Evolutionary conservation across 2,797 vertebrate genomes (phyloP), one percentile per base, ranked within the genome.

Genomic region (Perodicticus potto): DNA sequence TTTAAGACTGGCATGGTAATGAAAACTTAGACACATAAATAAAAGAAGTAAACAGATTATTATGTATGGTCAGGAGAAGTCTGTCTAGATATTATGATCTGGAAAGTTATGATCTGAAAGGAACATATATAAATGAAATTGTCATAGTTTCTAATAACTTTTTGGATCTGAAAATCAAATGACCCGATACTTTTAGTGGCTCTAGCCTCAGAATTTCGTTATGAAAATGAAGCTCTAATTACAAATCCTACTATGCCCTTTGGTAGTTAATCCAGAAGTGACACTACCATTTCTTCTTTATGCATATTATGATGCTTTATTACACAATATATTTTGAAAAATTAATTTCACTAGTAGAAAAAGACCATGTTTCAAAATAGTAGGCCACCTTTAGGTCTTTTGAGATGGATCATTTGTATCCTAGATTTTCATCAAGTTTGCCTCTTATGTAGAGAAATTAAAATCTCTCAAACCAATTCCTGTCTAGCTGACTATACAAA

Each of bases 31-130:
- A 83, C 25, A 53, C 23, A 76, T 82, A 73, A 65, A 78, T 78
- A 73, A 65, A 78, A 96, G 76, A 78, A 49, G 49, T 82, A 96
- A 97, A 97, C 89, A 95, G 93, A 83, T 96, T 90, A 63, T 78
- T 76, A 23, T n/a, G 27, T 90, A 40, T 1, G 70, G 82, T 63
- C 77, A 83, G 69, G 70, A 84, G 40, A 85, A 89, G 40, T 10
- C 43, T 87, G 55, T 63, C 82, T 80, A 76, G 29, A 94, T 16
- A n/a, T 53, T 76, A 32, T 0, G 23, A 4, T 87, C 34, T 27
- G 80, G 81, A 57, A 89, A 72, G 45, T 83, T 34, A 72, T 6
- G n/a, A 83, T 93, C 25, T 55, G 32, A 93, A 85, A 16, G 27
- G 55, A 89, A 10, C 40, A 16, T 45, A 22, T 53, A 82, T 78